A percentile compares a stretch with the other conserved stretches of the same genome.
Conservation (phyloP, 2,113 vertebrate genomes). For the Thamnaconus septentrionalis region DNA sequence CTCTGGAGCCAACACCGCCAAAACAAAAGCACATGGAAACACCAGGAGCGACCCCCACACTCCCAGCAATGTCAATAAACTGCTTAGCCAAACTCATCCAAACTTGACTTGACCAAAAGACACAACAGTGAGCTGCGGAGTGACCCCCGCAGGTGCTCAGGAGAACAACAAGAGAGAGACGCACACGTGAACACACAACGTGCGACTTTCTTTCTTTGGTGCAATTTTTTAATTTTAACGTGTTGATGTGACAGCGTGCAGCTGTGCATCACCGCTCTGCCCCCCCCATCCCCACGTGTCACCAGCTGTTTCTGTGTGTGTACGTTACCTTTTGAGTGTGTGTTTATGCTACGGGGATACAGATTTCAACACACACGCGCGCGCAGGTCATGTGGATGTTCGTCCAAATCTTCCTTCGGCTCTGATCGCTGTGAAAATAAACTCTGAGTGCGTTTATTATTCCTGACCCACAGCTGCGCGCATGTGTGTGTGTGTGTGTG, state of each 20-base stretch:
- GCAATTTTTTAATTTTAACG: not conserved
- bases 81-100: too few relatives aligned
- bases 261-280: conserved; percentile 5
- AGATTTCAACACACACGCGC: conserved; percentile 20
- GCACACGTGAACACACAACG: not conserved
- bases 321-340: conserved; percentile 47
- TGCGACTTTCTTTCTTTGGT: too few relatives aligned
- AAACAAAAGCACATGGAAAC: too few relatives aligned
- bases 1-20: too few relatives aligned
- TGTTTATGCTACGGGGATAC: conserved; percentile 45
- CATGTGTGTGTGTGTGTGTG: conserved; percentile 28
- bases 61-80: too few relatives aligned
- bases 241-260: conserved; percentile 1
- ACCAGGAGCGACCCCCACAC: too few relatives aligned
- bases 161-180: not conserved
- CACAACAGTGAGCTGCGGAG: too few relatives aligned
- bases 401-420: conserved; percentile 67
- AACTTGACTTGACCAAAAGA: too few relatives aligned
- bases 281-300: conserved; percentile 1
- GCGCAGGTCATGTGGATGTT: conserved; percentile 46
- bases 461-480: conserved; percentile 41
- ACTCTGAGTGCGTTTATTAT: conserved; percentile 71
- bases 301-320: conserved; percentile 46
- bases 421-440: conserved; percentile 72
- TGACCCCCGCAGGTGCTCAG: too few relatives aligned